Evolutionary conservation across 2,888 invertebrate species (phyloP), one percentile per base, ranked within the genome.

Genomic region (Patella ulyssiponensis): DNA sequence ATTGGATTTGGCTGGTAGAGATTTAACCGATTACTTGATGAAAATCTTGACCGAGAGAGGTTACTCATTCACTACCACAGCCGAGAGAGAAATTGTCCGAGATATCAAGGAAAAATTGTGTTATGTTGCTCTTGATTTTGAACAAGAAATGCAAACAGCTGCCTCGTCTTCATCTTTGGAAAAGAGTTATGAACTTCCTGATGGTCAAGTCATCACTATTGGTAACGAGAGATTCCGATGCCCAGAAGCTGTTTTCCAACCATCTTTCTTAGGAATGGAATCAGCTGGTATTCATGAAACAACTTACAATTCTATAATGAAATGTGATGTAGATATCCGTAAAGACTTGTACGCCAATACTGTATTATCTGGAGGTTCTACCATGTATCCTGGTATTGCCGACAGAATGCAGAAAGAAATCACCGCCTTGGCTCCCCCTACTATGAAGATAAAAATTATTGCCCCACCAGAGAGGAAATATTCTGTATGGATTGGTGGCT

Each of bases 41-140:
- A 87, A 87, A 82, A 87, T 87, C 94, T 94, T 97, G 91, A 90
- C 89, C 52, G 91, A 90, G 80, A 85, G 90, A 74, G 91, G 90
- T 74, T 90, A 90, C 83, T 86, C 86, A 71, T 91, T 91, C 86
- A 86, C 87, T 73, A 89, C 88, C 80, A 90, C 96, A 91, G 97
- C 97, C 93, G 97, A 97, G 94, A 94, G 96, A 92, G 96, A 97
- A 95, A 96, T 97, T 93, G 96, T 96, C 71, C 95, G 96, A 91
- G 96, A 96, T 94, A 96, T 96, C 94, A 97, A 96, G 94, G 96
- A 96, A 93, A 98, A 93, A 97, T 97, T 91, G 97, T 97, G 93
- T 96, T 97, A 97, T 93, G 96, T 97, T 84, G 97, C 97, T 44
- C 82, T 90, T n/a, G 85, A 85, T 94, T 97, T 97, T 74, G 97